These are phyloP conservation scores for Sipha maydis DNA, from an alignment of 2,888 invertebrate species.

Conservation along the genomic window DNA sequence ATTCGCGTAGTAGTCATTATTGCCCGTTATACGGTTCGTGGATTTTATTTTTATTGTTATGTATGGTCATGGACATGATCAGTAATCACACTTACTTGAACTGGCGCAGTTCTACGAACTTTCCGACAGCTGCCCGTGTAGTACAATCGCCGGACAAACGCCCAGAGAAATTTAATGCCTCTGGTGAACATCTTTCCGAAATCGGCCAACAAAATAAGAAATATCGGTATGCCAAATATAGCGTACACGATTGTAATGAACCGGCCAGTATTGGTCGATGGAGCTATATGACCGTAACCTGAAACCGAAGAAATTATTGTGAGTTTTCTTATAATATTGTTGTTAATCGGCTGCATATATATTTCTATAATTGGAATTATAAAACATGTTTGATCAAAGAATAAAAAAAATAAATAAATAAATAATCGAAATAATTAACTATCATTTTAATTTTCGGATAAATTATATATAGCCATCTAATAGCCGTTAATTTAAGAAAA, in stretches of 20 bases:
- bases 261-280: constrained; percentile 86
- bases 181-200: constrained; percentile 94
- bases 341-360: no score
- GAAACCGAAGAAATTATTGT: constrained; percentile 63
- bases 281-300: constrained; percentile 98
- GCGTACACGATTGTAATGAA: constrained; percentile 93
- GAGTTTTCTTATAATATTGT: not conserved
- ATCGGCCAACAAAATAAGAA: constrained; percentile 92
- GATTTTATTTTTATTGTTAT: not conserved
- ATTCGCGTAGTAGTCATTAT: not conserved
- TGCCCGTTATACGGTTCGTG: not conserved
- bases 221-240: constrained; percentile 93
- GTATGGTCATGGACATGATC: not conserved
- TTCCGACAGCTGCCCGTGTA: constrained; percentile 86
- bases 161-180: constrained; percentile 90
- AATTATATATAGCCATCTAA: no score
- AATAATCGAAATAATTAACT: no score
- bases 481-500: no score
- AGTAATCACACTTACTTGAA: constrained; percentile 73
- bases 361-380: no score
- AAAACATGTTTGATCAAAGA: no score
- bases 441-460: no score
- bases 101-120: constrained; percentile 79
- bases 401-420: no score
- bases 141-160: constrained; percentile 83